A percentile compares a stretch with the other conserved stretches of the same genome.
Evolutionary conservation across 2,113 vertebrate species (phyloP).

Genomic region (Agelaius tricolor): DNA sequence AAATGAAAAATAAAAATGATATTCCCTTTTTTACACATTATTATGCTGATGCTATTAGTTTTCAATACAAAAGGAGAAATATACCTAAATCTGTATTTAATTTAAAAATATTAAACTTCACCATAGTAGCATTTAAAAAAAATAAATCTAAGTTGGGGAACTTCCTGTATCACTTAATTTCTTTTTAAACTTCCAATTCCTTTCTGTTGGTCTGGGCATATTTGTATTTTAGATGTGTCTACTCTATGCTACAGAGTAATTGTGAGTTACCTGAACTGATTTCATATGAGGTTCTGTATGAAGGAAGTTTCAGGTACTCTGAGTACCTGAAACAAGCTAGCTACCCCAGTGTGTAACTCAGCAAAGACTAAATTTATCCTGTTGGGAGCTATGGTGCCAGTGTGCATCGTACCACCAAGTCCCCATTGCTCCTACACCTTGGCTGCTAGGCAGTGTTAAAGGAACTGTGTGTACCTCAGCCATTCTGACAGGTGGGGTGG

Average conservation of each 20-base stretch:
- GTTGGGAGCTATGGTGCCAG: not conserved
- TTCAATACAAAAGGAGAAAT: not conserved
- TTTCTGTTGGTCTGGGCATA: not conserved
- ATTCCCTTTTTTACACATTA: not conserved
- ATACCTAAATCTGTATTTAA: not conserved
- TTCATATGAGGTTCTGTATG: not conserved
- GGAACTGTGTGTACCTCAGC: fast-evolving
- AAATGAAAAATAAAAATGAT: not conserved
- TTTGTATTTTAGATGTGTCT: not conserved
- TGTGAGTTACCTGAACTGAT: not conserved
- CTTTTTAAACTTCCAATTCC: not conserved
- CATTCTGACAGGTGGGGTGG: not conserved
- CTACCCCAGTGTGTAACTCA: not conserved
- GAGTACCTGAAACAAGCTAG: not conserved
- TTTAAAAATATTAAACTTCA: not conserved
- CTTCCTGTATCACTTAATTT: not conserved
- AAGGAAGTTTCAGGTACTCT: not conserved
- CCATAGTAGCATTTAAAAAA: not conserved
- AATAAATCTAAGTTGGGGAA: not conserved
- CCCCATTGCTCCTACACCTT: not conserved
- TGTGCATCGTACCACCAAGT: not conserved
- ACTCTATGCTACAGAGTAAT: not conserved
- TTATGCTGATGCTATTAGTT: not conserved
- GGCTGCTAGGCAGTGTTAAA: not conserved
- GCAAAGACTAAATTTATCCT: not conserved